These are phyloP conservation scores for Hololepta plana DNA, from an alignment of 2,888 invertebrate genomes.

Conservation along the genomic window DNA sequence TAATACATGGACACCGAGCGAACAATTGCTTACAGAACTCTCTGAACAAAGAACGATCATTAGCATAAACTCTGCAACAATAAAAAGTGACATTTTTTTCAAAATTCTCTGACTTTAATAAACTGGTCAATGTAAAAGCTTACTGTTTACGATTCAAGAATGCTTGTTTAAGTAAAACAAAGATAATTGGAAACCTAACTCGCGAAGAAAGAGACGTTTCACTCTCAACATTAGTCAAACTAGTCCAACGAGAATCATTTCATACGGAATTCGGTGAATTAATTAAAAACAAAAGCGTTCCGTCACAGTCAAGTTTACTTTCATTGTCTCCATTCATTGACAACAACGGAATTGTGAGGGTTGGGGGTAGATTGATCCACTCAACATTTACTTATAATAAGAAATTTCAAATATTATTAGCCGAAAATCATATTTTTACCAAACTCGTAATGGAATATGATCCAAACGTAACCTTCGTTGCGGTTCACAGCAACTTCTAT, in stretches of 20 bases:
- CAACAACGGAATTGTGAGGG: conserved; percentile 11
- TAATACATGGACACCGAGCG: no score
- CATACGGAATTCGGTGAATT: neutral
- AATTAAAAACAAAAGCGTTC: neutral
- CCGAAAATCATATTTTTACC: conserved; percentile 9
- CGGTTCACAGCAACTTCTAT: no score
- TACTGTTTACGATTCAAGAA: neutral
- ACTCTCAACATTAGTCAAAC: conserved; percentile 1
- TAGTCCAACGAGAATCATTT: conserved; percentile 5
- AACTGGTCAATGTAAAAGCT: conserved; percentile 3
- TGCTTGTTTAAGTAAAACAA: neutral
- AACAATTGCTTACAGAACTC: no score
- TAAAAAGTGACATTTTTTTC: neutral
- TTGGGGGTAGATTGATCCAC: conserved; percentile 13
- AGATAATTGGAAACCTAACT: conserved; percentile 1
- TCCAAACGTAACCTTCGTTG: neutral
- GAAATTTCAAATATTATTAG: conserved; percentile 13
- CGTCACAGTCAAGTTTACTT: conserved; percentile 3
- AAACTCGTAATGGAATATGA: conserved; percentile 5
- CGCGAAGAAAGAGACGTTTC: conserved; percentile 1
- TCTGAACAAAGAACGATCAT: no score
- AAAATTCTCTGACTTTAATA: conserved; percentile 4
- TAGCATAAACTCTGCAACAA: neutral
- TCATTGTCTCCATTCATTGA: conserved; percentile 11
- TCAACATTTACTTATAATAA: conserved; percentile 9